These are phyloP conservation scores for Pangasius larnaudii DNA, from an alignment of 2,797 vertebrate species.

Conservation along the genomic window DNA sequence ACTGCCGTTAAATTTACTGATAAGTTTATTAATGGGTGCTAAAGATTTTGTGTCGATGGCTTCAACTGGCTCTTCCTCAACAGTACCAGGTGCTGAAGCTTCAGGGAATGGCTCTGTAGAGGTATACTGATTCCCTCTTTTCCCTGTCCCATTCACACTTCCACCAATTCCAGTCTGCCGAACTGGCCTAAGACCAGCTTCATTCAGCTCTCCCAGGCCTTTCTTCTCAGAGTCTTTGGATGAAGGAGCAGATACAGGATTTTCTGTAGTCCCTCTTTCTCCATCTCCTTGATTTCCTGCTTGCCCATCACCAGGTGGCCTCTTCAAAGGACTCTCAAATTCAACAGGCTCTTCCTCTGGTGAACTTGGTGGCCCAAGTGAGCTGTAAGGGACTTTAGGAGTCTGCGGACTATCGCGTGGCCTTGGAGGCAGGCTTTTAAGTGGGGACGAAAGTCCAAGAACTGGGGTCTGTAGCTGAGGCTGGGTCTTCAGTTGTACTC, in stretches of 20 bases:
- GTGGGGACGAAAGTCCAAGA: slow-evolving; percentile 64
- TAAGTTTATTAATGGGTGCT: slow-evolving; percentile 89
- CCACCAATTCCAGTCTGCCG: slow-evolving; percentile 54
- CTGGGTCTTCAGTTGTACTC: slow-evolving; percentile 85
- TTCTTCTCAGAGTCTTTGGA: slow-evolving; percentile 47
- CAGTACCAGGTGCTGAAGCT: slow-evolving; percentile 22
- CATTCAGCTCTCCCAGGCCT: slow-evolving; percentile 66
- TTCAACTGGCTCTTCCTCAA: slow-evolving; percentile 52
- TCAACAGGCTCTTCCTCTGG: slow-evolving; percentile 69
- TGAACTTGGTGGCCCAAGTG: slow-evolving; percentile 53
- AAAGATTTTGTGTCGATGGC: slow-evolving; percentile 87
- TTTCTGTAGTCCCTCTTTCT: slow-evolving; percentile 57
- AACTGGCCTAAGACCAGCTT: slow-evolving; percentile 77
- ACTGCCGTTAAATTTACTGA: slow-evolving; percentile 85
- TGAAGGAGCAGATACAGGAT: slow-evolving; percentile 38
- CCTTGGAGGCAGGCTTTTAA: slow-evolving; percentile 60
- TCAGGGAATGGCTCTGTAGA: slow-evolving; percentile 54
- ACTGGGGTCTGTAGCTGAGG: slow-evolving; percentile 62
- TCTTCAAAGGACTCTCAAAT: slow-evolving; percentile 72
- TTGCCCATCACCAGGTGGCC: slow-evolving; percentile 80
- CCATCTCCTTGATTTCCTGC: slow-evolving; percentile 74
- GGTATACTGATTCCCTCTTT: not conserved
- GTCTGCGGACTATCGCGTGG: slow-evolving; percentile 53
- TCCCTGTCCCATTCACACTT: not conserved
- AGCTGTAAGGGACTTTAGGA: slow-evolving; percentile 58